Conservation (phyloP, 2,888 invertebrate species). For the Vesta saturnalis region DNA sequence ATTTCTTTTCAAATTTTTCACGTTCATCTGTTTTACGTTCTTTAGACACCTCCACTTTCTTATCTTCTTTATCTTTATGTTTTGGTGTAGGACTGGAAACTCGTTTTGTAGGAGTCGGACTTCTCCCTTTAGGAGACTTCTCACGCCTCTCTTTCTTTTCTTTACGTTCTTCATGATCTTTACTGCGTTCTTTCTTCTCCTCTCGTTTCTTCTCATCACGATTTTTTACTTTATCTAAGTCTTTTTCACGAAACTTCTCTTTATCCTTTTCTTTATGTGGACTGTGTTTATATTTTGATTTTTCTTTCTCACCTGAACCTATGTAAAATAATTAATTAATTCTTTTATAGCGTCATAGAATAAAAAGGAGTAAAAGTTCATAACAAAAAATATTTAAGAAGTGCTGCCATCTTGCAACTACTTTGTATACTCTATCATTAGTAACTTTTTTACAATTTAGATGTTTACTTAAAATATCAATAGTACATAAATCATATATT, state of each 20-base stretch:
- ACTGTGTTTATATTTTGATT: slow-evolving; percentile 64
- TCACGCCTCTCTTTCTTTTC: slow-evolving; percentile 64
- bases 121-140: slow-evolving; percentile 58
- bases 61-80: slow-evolving; percentile 51
- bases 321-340: slow-evolving; percentile 43
- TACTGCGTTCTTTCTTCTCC: slow-evolving; percentile 57
- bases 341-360: no score
- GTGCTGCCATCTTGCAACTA: no score
- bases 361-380: no score
- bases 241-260: slow-evolving; percentile 62
- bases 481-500: no score
- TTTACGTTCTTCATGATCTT: slow-evolving; percentile 66
- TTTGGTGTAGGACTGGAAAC: slow-evolving; percentile 19
- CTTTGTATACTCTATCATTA: no score
- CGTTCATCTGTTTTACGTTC: slow-evolving; percentile 52
- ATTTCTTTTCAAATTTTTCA: slow-evolving; percentile 63
- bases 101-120: slow-evolving; percentile 49
- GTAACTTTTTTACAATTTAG: no score
- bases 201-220: slow-evolving; percentile 61
- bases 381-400: no score
- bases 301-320: slow-evolving; percentile 54
- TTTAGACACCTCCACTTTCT: slow-evolving; percentile 54
- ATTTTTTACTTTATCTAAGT: slow-evolving; percentile 61
- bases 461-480: no score
- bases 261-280: slow-evolving; percentile 68